Conservation (phyloP, 2,113 vertebrate genomes). For the Dasyprocta punctata region DNA sequence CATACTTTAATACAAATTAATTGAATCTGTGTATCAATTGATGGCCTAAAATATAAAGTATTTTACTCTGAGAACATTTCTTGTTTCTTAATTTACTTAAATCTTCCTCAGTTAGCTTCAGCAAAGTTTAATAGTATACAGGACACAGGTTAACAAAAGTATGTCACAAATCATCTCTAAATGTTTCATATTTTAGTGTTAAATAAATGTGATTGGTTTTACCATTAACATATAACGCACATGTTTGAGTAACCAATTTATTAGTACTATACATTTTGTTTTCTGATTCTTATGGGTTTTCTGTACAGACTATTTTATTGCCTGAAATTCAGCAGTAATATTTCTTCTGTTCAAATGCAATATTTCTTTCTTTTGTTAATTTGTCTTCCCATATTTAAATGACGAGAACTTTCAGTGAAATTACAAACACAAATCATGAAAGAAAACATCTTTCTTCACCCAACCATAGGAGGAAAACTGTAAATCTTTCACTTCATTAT, state of each 20-base stretch:
- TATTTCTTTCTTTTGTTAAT: background rate
- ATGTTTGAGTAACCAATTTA: background rate
- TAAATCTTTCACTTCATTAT: background rate
- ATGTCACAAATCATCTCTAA: background rate
- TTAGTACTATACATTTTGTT: background rate
- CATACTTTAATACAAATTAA: background rate
- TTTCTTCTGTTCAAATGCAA: background rate
- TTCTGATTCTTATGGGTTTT: background rate
- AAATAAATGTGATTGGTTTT: background rate
- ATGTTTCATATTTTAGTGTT: background rate
- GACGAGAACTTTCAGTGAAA: background rate
- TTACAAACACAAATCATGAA: background rate
- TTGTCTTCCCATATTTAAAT: background rate
- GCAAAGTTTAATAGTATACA: background rate
- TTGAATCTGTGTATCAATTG: background rate
- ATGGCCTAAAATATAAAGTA: background rate
- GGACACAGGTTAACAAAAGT: background rate
- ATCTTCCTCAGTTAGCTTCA: background rate
- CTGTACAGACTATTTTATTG: background rate
- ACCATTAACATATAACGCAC: accelerated
- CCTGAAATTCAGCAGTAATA: background rate
- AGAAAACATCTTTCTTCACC: background rate
- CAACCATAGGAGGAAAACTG: accelerated
- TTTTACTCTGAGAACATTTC: background rate
- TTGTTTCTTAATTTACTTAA: background rate